phyloP scores from a whole-genome alignment of 2,888 invertebrate genomes.

The Stenotaenia linearis region DNA sequence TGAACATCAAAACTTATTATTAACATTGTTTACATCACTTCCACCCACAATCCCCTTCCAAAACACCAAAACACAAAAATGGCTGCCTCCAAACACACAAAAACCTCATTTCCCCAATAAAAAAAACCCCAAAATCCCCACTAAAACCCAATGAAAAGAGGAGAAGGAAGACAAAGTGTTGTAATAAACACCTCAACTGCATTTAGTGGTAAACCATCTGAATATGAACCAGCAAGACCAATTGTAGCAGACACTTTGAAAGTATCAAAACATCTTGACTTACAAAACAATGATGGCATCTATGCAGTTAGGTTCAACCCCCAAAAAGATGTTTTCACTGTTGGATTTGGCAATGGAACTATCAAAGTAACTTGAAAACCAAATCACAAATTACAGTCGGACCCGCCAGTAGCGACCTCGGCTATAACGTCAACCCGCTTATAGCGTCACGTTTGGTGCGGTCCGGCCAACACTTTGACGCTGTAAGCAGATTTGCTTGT shows the following conservation, averaged over 20 bases:
- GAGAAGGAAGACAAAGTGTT: not conserved
- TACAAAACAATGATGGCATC: not conserved
- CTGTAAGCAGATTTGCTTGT: too few species aligned
- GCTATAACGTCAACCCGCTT: too few species aligned
- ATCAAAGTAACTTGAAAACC: not conserved
- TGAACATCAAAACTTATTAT: too few species aligned
- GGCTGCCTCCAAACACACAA: not conserved
- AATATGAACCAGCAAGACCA: not conserved
- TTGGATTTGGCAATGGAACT: constrained; percentile 22
- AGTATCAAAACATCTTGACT: not conserved
- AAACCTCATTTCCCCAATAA: too few species aligned
- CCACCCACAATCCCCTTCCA: not conserved
- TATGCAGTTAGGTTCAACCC: not conserved
- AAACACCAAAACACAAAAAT: not conserved
- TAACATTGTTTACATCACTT: too few species aligned
- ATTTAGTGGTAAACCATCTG: not conserved
- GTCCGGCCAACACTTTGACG: too few species aligned
- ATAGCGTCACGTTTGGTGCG: too few species aligned
- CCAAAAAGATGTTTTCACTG: not conserved
- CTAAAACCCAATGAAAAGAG: too few species aligned
- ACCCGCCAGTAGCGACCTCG: too few species aligned
- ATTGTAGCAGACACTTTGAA: not conserved
- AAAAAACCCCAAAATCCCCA: too few species aligned
- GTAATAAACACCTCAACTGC: not conserved
- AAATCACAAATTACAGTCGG: too few species aligned